phyloP scores from a whole-genome alignment of 2,797 vertebrate species.

The Australoheros facetus region DNA sequence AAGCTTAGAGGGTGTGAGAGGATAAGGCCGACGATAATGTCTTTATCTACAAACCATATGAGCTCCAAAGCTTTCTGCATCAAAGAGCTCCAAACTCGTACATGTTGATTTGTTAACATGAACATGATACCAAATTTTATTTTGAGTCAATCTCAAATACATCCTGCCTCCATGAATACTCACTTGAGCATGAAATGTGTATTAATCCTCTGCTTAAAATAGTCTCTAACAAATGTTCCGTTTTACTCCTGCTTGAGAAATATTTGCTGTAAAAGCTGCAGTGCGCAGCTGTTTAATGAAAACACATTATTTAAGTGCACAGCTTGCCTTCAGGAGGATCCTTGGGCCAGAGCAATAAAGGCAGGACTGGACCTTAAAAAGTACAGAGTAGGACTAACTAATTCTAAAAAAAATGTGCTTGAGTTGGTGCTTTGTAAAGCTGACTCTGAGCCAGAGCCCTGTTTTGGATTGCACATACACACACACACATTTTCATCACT shows the following conservation, averaged over 20 bases:
- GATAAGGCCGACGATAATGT: not conserved
- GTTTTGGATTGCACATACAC: not conserved
- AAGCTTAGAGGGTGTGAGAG: not conserved
- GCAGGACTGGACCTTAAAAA: not conserved
- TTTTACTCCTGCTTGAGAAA: conserved; percentile 3
- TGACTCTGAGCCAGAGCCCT: conserved; percentile 1
- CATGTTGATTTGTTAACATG: conserved; percentile 3
- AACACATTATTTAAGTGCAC: not conserved
- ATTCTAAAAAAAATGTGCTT: not conserved
- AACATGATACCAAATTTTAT: conserved; percentile 9
- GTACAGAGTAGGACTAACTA: not conserved
- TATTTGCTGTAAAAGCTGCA: not conserved
- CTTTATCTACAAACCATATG: not conserved
- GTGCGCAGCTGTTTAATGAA: not conserved
- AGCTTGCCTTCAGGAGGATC: not conserved
- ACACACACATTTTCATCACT: not conserved
- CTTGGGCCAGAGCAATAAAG: not conserved
- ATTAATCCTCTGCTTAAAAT: conserved; percentile 27
- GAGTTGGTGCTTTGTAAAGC: conserved; percentile 2
- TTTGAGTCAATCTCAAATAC: conserved; percentile 12
- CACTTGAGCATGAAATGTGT: conserved; percentile 10
- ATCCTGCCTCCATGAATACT: conserved; percentile 11
- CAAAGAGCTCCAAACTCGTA: not conserved
- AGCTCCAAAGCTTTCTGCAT: not conserved
- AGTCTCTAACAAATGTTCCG: conserved; percentile 3